These are phyloP conservation scores for Sciurus niger DNA, from an alignment of 2,113 vertebrate genomes.

Conservation along the genomic window DNA sequence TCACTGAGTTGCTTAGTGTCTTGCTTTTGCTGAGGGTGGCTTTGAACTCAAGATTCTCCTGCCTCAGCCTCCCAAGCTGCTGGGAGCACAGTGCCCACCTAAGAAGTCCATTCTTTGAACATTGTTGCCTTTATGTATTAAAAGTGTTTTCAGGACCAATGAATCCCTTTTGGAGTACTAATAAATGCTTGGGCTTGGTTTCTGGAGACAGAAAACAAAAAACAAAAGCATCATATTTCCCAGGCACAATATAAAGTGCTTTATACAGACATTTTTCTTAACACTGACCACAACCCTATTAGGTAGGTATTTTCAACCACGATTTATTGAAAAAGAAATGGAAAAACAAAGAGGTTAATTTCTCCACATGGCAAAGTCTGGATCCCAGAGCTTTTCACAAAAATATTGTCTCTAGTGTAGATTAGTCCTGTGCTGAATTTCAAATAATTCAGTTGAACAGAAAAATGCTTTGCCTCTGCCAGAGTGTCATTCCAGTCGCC, in stretches of 20 bases:
- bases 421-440: neutral
- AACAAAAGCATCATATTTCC: neutral
- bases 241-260: neutral
- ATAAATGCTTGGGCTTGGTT: neutral
- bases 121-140: neutral
- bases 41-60: too few species aligned
- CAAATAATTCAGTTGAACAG: neutral
- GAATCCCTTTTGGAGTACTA: neutral
- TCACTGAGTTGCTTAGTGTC: too few species aligned
- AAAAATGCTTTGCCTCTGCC: neutral
- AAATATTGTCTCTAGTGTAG: neutral
- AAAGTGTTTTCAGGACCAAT: constrained; percentile 10
- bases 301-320: neutral
- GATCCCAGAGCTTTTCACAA: neutral
- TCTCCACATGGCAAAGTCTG: constrained; percentile 4
- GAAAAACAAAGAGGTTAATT: neutral
- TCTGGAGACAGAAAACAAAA: constrained; percentile 37
- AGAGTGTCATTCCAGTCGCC: neutral
- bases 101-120: neutral
- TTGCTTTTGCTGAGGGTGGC: too few species aligned
- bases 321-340: constrained; percentile 53
- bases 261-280: constrained; percentile 31
- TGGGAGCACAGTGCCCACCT: too few species aligned
- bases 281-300: neutral
- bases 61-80: too few species aligned